Evolutionary conservation across 2,797 vertebrate species (phyloP).

Genomic region (Muraenolepis orangiensis): DNA sequence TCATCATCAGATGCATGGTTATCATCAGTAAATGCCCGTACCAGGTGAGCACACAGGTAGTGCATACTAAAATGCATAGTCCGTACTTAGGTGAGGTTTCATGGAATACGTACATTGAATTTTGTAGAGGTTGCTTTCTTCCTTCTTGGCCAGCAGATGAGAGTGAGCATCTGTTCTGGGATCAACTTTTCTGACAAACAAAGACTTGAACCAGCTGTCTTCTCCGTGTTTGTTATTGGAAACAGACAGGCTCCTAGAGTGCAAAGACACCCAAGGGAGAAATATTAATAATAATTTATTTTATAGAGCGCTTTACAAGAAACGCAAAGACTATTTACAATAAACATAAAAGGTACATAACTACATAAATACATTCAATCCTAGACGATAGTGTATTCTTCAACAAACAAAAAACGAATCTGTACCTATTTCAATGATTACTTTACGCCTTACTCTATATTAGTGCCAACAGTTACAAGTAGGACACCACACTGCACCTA

Average conservation of each 20-base stretch:
- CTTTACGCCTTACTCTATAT: not conserved
- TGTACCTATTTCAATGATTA: not conserved
- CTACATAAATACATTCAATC: too few relatives aligned
- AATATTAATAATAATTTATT: too few relatives aligned
- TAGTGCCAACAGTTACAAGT: not conserved
- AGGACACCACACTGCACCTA: too few relatives aligned
- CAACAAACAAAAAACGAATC: not conserved
- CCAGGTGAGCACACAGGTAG: not conserved
- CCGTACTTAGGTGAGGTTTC: not conserved
- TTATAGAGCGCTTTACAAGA: too few relatives aligned
- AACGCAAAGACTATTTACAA: too few relatives aligned
- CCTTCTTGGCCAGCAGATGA: conserved; percentile 92
- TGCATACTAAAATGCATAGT: not conserved
- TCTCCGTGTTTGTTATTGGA: conserved; percentile 72
- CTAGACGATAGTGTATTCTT: not conserved
- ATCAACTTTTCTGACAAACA: conserved; percentile 94
- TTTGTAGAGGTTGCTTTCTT: conserved; percentile 95
- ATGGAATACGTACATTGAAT: conserved; percentile 82
- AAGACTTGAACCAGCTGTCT: conserved; percentile 94
- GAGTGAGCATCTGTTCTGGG: conserved; percentile 96
- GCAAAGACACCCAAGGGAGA: conserved; percentile 1
- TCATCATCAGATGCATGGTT: not conserved
- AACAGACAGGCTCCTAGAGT: conserved; percentile 73
- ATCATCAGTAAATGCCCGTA: not conserved
- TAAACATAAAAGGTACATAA: too few relatives aligned